Conservation (phyloP, 2,888 invertebrate genomes). For the Aethes cnicana region DNA sequence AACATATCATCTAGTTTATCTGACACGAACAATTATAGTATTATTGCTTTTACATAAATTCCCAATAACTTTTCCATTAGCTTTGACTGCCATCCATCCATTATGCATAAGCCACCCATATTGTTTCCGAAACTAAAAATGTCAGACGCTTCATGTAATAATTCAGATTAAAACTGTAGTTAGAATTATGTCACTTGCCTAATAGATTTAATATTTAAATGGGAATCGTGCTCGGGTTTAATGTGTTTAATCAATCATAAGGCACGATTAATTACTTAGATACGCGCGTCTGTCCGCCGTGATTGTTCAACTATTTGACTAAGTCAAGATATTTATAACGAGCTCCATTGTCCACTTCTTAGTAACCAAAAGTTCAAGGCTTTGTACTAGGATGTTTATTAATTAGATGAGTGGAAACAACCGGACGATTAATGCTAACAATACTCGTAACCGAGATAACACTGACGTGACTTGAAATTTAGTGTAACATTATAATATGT, state of each 20-base stretch:
- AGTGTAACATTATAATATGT: constrained; percentile 39
- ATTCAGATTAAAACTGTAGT: constrained; percentile 76
- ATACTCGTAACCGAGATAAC: constrained; percentile 59
- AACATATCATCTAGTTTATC: constrained; percentile 34
- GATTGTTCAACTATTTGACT: constrained; percentile 61
- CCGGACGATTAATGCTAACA: constrained; percentile 57
- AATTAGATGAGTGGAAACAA: constrained; percentile 72
- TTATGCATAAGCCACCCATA: constrained; percentile 70
- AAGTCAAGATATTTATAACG: constrained; percentile 68
- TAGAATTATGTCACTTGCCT: constrained; percentile 76
- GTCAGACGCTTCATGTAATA: constrained; percentile 70
- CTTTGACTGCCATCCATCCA: constrained; percentile 59
- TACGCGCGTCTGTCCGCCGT: constrained; percentile 64
- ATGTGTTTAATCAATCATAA: constrained; percentile 82
- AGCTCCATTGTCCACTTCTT: constrained; percentile 72
- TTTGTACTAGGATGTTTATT: constrained; percentile 72
- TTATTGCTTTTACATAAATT: constrained; percentile 67
- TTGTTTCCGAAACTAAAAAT: constrained; percentile 73
- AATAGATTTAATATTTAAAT: constrained; percentile 80
- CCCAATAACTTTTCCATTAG: constrained; percentile 64
- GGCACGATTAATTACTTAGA: constrained; percentile 80
- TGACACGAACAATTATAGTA: constrained; percentile 62
- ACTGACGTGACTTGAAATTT: constrained; percentile 60
- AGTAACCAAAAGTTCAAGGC: constrained; percentile 78
- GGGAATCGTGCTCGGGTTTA: constrained; percentile 74